A percentile compares a stretch with the other conserved stretches of the same genome.
Evolutionary conservation across 2,797 vertebrate genomes (phyloP).

Genomic region (Hypotaenidia philippensis): DNA sequence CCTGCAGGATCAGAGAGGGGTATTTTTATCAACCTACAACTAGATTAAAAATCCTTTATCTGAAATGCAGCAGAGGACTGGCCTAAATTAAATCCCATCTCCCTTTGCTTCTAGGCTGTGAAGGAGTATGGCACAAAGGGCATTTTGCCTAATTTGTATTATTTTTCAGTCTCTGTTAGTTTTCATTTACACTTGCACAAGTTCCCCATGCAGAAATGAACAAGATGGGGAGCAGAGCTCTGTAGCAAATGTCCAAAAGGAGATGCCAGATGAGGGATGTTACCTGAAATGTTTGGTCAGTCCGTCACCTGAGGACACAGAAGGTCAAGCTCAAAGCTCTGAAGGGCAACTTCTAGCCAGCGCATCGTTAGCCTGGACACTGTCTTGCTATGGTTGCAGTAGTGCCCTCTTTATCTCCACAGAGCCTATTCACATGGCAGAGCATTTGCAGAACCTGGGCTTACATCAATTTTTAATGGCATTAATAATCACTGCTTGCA

Average conservation of each 20-base stretch:
- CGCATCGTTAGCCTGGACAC: background rate
- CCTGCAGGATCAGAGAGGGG: constrained; percentile 79
- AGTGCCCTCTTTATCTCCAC: background rate
- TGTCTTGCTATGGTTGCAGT: background rate
- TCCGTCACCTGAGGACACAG: background rate
- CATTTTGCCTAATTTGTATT: constrained; percentile 45
- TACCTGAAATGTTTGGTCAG: background rate
- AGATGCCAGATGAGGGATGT: background rate
- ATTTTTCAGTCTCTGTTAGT: constrained; percentile 21
- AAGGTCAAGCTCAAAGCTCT: background rate
- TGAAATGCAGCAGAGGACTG: constrained; percentile 80
- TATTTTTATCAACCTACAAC: constrained; percentile 80
- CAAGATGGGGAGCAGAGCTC: background rate
- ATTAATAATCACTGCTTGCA: constrained; percentile 4
- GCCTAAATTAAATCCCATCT: constrained; percentile 81
- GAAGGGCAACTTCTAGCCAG: background rate
- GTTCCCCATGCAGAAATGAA: background rate
- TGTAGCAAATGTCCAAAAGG: background rate
- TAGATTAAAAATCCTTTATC: constrained; percentile 81
- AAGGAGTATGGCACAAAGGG: constrained; percentile 38
- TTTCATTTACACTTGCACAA: constrained; percentile 11
- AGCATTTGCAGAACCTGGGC: constrained; percentile 28
- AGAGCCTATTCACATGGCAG: background rate
- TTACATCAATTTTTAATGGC: constrained; percentile 42
- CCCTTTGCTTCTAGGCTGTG: constrained; percentile 69